Base-by-base conservation (phyloP, 2,888 invertebrate genomes). In the Trichopria drosophilae region DNA sequence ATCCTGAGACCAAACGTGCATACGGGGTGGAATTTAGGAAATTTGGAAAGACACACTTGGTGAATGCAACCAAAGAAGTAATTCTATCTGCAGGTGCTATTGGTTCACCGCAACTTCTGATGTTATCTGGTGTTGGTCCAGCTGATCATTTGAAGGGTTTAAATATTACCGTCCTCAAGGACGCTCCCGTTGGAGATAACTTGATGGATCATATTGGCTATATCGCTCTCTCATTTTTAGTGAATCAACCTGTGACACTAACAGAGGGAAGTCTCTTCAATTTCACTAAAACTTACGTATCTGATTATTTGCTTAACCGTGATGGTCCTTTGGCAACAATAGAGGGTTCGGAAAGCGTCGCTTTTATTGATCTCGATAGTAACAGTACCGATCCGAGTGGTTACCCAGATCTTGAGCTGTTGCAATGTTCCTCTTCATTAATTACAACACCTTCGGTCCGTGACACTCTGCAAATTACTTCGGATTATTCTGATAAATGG, bases 91-190 rank as follows among this genome's bases (percentile, higher is more conserved):
- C 86, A 1, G 90, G 89, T 4, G 82, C 89, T 1, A 82, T 91
- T n/a, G 88, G 88, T 70, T 82, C 87, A 1, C 88, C 91, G 1
- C 88, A 90, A 69, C 68, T 91, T 3, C 76, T 92, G 9, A 84
- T 90, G 85, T 73, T 90, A 18, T 89, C 89, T 3, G 90, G 90
- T 9, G 80, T 90, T n/a, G 86, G 87, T 2, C 85, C 85, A 1
- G 79, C 73, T 57, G 74, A 78, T 29, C 82, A 85, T 64, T 75
- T 87, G 37, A 76, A 80, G 55, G 75, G 79, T 3, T 67, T 81
- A 56, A 78, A 78, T 36, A 82, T 85, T 26, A 76, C 79, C 6
- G 74, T 81, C 0, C 61, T 82, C 1, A 76, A 78, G 63, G 80
- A 85, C 71, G 75, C 84, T 31, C 79, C 79, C 9, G 86, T 87